These are phyloP conservation scores for Cataglyphis cursor DNA, from an alignment of 2,888 invertebrate species.

Conservation along the genomic window DNA sequence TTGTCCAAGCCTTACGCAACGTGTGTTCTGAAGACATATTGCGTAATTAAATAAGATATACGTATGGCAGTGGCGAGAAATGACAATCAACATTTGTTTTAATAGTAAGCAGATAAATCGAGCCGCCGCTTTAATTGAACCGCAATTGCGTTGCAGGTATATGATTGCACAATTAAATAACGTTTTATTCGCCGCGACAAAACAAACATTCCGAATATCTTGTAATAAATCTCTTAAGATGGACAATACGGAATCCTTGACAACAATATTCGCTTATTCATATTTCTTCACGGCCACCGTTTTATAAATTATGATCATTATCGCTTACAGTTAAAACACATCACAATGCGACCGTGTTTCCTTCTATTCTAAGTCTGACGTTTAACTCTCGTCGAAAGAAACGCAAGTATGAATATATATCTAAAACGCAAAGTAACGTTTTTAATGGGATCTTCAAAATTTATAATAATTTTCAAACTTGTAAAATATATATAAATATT, in stretches of 20 bases:
- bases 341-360: neutral
- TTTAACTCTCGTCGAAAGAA: neutral
- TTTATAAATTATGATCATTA: constrained; percentile 11
- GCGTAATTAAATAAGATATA: constrained; percentile 41
- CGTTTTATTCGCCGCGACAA: neutral
- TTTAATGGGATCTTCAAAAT: neutral
- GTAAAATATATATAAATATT: neutral
- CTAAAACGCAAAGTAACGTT: neutral
- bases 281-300: neutral
- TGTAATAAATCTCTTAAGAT: neutral
- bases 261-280: neutral
- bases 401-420: neutral
- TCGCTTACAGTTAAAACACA: constrained; percentile 15
- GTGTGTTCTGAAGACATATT: neutral
- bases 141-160: constrained; percentile 18
- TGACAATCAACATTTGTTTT: constrained; percentile 5
- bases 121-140: neutral
- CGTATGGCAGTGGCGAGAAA: neutral
- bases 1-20: constrained; percentile 39
- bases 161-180: constrained; percentile 16
- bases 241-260: neutral
- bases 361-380: neutral
- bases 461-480: neutral
- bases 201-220: neutral
- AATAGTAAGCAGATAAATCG: neutral